Evolutionary conservation across 2,888 invertebrate genomes (phyloP).

Genomic region (Stenodera caucasica): DNA sequence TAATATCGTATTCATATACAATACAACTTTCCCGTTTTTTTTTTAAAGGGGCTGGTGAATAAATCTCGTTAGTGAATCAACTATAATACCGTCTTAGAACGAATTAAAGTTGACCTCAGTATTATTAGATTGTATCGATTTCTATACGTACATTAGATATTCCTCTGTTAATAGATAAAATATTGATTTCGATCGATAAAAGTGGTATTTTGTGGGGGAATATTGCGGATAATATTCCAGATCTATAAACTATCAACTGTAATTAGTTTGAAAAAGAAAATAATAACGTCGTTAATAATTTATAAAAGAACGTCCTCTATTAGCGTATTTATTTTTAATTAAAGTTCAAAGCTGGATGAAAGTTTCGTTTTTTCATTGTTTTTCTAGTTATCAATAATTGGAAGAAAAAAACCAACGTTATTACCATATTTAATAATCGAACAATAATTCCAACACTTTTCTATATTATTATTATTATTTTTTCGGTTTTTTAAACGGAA

Average conservation of each 20-base stretch:
- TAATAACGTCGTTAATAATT: constrained; percentile 2
- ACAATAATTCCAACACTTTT: constrained; percentile 17
- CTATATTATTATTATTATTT: constrained; percentile 8
- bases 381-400: not conserved
- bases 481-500: constrained; percentile 39
- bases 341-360: not conserved
- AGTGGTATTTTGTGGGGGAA: not conserved
- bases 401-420: not conserved
- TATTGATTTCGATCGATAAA: not conserved
- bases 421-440: constrained; percentile 7
- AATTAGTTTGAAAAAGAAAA: not conserved
- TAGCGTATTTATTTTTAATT: not conserved
- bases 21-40: too few species aligned
- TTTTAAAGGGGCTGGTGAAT: too few species aligned
- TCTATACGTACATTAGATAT: too few species aligned
- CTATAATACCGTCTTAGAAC: too few species aligned
- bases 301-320: not conserved
- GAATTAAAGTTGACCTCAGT: too few species aligned
- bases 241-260: not conserved
- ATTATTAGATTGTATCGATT: too few species aligned
- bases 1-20: too few species aligned
- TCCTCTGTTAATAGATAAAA: too few species aligned
- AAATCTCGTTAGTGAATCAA: too few species aligned
- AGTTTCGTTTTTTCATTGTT: not conserved
- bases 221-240: not conserved